Base-by-base conservation (phyloP, 2,888 invertebrate genomes). In the Sesia apiformis region DNA sequence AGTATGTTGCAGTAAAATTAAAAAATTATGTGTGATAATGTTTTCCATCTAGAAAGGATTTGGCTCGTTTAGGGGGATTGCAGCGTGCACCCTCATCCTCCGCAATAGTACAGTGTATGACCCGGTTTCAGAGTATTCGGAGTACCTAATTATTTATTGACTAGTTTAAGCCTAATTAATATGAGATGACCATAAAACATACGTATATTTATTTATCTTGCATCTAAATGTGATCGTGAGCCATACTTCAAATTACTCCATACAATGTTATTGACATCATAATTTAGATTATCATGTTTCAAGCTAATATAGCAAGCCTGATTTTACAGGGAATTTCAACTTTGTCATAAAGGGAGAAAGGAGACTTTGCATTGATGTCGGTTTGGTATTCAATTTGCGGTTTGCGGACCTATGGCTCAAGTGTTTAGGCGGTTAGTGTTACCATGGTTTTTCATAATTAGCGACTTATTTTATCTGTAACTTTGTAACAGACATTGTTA, bases 221-320 rank as follows among this genome's bases (percentile, higher is more conserved):
- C 46, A 46, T 46, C 46, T 46, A 46, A 46, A 46, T 46, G n/a
- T 5, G 23, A 8, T 46, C 39, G 50, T 50, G 38, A 50, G 39
- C 50, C 50, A 38, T 50, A 50, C 39, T 50, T 39, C 50, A 50
- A 50, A 50, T 50, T 50, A 50, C 39, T 50, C 50, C 39, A 38
- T 39, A 39, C 50, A 50, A 4, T 50, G 38, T 54, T 66, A 74
- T 78, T 74, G 78, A 81, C 77, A 76, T 75, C 72, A 70, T 80
- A 78, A 80, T 80, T 77, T 73, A 66, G 69, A 73, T 76, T 72
- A 74, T 72, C 65, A 70, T 69, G 69, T 65, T 66, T 58, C 53
- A 53, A 55, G 46, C 58, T 58, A 63, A 62, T 58, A 49, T 38
- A 51, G 40, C 55, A 52, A 59, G 58, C 55, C 51, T 39, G 7